Base-by-base conservation (phyloP, 37 sponge, comb jelly and placozoan species). In the Diacarnus erythraeanus region DNA sequence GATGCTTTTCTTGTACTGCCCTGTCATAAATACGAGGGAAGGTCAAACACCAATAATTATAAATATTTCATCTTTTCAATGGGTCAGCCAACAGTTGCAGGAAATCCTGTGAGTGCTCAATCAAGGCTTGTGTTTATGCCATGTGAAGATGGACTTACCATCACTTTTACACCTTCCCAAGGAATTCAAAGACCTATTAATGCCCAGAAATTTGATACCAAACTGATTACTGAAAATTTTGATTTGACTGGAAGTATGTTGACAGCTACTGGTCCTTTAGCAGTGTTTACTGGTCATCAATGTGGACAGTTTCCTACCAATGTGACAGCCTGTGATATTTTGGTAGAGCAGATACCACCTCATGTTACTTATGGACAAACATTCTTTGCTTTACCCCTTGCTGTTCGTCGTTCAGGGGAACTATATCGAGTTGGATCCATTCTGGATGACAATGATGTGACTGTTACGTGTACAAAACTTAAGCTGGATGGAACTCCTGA, bases 271-370 rank as follows among this genome's bases (percentile, higher is more conserved):
- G 73, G 63, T 36, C 83, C 83, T 1, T 64, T 87, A 6, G 34
- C 80, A 21, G 72, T 80, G 3, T 71, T 80, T 22, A 35, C 61
- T 59, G 80, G 89, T 22, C 84, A 88, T 59, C 60, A 63, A 22
- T 88, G 89, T 83, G 84, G 71, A n/a, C 65, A 66, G 17, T 64
- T 83, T n/a, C 84, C 89, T 23, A 42, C 12, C 15, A 44, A 2
- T 15, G 43, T 57, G 27, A 69, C 84, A n/a, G 64, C 77, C 36
- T 88, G 89, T 78, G 84, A 88, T 63, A 79, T 78, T 42, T 57
- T 88, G 15, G 59, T 88, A 10, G 89, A 88, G 51, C 89, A 88
- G 40, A 42, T 88, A 6, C 89, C 89, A 26, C 74, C 79, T 31
- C 40, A 51, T 29, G 57, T 39, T 10, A 57, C 43, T 23, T 77